Percentiles rank a stretch among this genome's conserved stretches.
These are phyloP conservation scores for Cephalopterus ornatus DNA, from an alignment of 2,113 vertebrate genomes.

Conservation along the genomic window DNA sequence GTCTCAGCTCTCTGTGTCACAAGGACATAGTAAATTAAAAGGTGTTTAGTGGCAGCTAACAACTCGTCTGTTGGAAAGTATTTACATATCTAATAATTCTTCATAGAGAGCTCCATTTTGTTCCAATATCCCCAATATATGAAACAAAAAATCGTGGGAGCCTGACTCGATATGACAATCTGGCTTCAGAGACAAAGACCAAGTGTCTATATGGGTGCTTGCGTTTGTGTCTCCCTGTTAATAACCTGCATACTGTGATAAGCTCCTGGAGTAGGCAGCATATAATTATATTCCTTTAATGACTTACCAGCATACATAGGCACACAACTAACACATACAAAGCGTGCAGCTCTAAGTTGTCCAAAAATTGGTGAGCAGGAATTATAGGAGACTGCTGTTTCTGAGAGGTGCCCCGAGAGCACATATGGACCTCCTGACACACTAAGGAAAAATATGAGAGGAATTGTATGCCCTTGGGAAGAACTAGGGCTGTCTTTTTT, in stretches of 20 bases:
- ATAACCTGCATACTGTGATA: not conserved
- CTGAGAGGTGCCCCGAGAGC: not conserved
- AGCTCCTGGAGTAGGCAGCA: not conserved
- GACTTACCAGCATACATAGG: not conserved
- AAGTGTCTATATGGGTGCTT: not conserved
- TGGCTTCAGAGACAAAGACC: not conserved
- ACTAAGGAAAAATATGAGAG: not conserved
- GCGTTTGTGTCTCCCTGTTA: not conserved
- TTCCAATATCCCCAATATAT: not conserved
- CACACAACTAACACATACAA: not conserved
- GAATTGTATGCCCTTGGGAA: not conserved
- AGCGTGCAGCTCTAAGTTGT: not conserved
- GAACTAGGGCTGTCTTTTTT: not conserved
- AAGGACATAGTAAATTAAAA: not conserved
- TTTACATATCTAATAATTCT: not conserved
- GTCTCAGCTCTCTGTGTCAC: not conserved
- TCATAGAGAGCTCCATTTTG: not conserved
- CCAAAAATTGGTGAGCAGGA: not conserved
- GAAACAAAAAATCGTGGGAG: not conserved
- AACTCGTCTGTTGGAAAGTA: not conserved
- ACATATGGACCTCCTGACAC: not conserved
- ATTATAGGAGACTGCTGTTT: not conserved
- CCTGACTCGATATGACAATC: not conserved
- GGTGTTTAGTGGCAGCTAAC: not conserved
- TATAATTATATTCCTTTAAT: not conserved